These are phyloP conservation scores for Kryptopterus vitreolus DNA, from an alignment of 2,797 vertebrate genomes.

Conservation along the genomic window DNA sequence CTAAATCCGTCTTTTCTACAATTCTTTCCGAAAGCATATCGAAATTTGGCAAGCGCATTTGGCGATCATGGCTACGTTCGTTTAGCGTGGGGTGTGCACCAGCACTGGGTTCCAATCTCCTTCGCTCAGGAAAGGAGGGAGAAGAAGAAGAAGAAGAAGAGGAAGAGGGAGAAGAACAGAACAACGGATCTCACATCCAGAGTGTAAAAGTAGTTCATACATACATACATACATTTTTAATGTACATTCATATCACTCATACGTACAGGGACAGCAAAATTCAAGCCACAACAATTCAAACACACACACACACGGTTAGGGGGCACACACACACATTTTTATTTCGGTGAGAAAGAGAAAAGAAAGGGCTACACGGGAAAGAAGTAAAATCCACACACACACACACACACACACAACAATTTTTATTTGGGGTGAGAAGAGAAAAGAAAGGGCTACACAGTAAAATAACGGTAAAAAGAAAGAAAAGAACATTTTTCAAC, in stretches of 20 bases:
- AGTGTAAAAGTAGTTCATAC: constrained; percentile 60
- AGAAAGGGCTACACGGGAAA: too few relatives aligned
- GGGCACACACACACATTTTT: not conserved
- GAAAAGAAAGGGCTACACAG: too few relatives aligned
- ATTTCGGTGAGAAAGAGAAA: too few relatives aligned
- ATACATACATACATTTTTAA: constrained; percentile 60
- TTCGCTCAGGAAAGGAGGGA: constrained; percentile 42
- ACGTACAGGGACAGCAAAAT: constrained; percentile 4
- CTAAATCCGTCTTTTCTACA: not conserved
- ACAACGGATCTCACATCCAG: constrained; percentile 71
- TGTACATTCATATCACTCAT: constrained; percentile 71
- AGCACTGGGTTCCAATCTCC: constrained; percentile 9
- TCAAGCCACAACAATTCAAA: not conserved
- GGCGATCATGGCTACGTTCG: constrained; percentile 15
- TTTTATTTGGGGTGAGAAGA: too few relatives aligned
- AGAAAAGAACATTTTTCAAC: constrained; percentile 49
- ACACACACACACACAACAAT: constrained; percentile 6
- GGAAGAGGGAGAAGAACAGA: constrained; percentile 59
- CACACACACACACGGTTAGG: too few relatives aligned
- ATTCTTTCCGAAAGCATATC: not conserved
- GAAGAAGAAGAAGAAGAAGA: constrained; percentile 60
- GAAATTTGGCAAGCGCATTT: constrained; percentile 14
- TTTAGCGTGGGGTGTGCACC: constrained; percentile 7
- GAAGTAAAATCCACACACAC: not conserved
- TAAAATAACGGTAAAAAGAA: not conserved